Evolutionary conservation across 2,888 invertebrate genomes (phyloP), one percentile per base, ranked within the genome.

Genomic region (Leptinotarsa juncta): DNA sequence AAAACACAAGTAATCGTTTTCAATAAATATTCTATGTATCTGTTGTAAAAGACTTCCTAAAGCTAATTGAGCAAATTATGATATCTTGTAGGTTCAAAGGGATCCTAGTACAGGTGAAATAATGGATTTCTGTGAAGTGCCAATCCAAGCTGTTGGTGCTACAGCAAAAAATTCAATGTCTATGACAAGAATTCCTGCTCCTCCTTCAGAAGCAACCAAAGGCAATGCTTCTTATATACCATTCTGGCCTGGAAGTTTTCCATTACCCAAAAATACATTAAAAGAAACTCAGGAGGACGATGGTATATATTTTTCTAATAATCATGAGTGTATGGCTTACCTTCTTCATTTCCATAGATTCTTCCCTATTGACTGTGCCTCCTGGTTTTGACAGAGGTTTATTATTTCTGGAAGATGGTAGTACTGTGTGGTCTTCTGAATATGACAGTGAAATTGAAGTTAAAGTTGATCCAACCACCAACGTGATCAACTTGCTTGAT

Each of bases 241-340:
- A 0, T 97, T 97, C 86, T 92, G 95, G 91, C 97, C 97, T 0
- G 97, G 95, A 66, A 95, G 96, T 3, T 94, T 96, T 85, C 89
- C 90, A 26, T 87, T 89, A 77, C 89, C 89, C 49, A 76, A 80
- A 15, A 90, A 92, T 77, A 89, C 91, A 67, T 90, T 91, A 0
- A 88, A 89, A 60, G 81, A 74, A 70, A 77, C 70, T 73, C 16
- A 77, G 26, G 53, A 77, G 51, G 79, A 83, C 32, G 74, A 72
- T 62, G 79, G 78, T 80, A 67, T 55, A 49, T n/a, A 74, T 62
- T 74, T 53, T 53, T 18, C 2, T 0, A 53, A 53, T 3, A 18
- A 18, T 7, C 2, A 57, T 57, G 16, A n/a, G 18, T 55, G 18
- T 42, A 51, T 50, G 48, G 55, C 53, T 55, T 32, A 62, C 26